These are phyloP conservation scores for Dicaeum eximium DNA, from an alignment of 2,113 vertebrate species.

Conservation along the genomic window DNA sequence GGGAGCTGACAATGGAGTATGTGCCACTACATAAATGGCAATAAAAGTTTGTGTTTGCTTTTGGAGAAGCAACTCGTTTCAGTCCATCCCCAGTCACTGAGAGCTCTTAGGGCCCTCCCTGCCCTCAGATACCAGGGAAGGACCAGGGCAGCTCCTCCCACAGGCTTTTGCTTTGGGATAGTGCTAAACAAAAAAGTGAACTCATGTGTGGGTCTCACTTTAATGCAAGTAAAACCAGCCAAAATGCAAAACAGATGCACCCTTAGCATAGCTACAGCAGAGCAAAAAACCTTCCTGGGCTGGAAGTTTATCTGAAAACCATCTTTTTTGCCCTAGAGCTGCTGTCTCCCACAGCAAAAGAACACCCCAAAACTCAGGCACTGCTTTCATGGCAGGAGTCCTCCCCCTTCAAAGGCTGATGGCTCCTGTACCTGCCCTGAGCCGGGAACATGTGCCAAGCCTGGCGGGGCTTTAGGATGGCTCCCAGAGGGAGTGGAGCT, in stretches of 20 bases:
- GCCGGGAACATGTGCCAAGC: neutral
- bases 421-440: neutral
- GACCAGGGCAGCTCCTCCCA: neutral
- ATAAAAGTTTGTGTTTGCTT: neutral
- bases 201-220: accelerated
- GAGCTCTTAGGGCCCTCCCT: neutral
- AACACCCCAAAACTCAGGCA: neutral
- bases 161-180: neutral
- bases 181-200: neutral
- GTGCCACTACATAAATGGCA: accelerated
- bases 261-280: neutral
- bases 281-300: neutral
- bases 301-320: neutral
- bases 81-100: neutral
- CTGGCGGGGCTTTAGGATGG: neutral
- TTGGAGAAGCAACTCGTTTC: neutral
- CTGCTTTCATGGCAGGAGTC: neutral
- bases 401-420: neutral
- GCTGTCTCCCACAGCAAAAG: neutral
- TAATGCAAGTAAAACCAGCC: neutral
- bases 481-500: neutral
- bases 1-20: neutral
- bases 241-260: neutral
- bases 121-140: neutral
- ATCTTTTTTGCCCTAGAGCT: neutral